Percentiles rank a stretch among this genome's conserved stretches.
Evolutionary conservation across 2,888 invertebrate genomes (phyloP).

Genomic region (Boloria selene): DNA sequence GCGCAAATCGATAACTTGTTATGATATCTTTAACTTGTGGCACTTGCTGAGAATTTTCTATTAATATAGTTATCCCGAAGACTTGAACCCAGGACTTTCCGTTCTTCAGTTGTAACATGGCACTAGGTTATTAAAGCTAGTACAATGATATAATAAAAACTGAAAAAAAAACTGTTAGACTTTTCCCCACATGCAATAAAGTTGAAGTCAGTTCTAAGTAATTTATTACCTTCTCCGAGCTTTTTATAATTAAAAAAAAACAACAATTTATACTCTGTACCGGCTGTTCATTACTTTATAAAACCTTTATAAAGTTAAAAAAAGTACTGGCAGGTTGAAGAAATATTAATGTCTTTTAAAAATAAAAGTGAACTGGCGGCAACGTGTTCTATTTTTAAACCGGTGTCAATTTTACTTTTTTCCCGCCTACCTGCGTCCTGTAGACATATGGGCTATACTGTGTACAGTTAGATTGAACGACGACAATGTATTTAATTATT

Average conservation of each 20-base stretch:
- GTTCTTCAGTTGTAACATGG: too few species aligned
- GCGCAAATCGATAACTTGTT: too few species aligned
- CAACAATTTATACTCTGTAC: constrained; percentile 11
- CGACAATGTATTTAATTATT: background rate
- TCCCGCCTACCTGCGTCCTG: constrained; percentile 7
- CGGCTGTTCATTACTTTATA: constrained; percentile 19
- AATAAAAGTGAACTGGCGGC: constrained; percentile 50
- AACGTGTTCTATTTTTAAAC: constrained; percentile 63
- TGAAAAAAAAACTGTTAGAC: too few species aligned
- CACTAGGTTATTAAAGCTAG: too few species aligned
- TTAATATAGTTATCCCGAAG: too few species aligned
- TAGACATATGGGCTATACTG: constrained; percentile 8
- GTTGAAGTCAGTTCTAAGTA: too few species aligned
- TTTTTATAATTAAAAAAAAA: background rate
- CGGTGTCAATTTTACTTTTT: constrained; percentile 58
- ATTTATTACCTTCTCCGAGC: too few species aligned
- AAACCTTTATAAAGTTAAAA: constrained; percentile 36
- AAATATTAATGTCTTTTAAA: constrained; percentile 57
- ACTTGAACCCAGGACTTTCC: too few species aligned
- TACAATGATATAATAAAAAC: too few species aligned
- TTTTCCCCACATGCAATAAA: too few species aligned
- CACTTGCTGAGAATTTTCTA: too few species aligned
- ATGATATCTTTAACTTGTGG: too few species aligned
- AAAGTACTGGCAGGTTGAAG: constrained; percentile 42
- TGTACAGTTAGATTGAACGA: background rate